A percentile compares a stretch with the other conserved stretches of the same genome.
phyloP scores from a whole-genome alignment of 2,888 invertebrate genomes.

The Strigamia maritima region DNA sequence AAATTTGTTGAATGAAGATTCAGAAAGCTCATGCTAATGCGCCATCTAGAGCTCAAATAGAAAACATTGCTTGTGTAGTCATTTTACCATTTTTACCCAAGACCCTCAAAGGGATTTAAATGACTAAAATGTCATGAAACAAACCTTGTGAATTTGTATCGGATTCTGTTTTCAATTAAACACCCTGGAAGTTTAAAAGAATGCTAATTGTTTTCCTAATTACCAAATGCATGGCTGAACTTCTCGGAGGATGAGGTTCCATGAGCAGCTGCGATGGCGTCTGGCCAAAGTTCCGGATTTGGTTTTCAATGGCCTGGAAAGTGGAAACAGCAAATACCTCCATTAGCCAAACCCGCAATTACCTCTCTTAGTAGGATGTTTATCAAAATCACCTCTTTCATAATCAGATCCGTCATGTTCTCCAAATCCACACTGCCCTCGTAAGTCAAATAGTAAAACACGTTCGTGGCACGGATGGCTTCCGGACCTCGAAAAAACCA shows the following conservation, averaged over 20 bases:
- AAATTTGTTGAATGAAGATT: too few relatives aligned
- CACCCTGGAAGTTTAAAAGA: neutral
- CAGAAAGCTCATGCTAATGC: too few relatives aligned
- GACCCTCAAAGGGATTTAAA: too few relatives aligned
- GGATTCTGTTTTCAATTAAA: too few relatives aligned
- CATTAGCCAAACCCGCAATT: neutral
- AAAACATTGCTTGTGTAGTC: too few relatives aligned
- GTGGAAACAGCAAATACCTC: slow-evolving; percentile 46
- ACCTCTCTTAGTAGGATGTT: too few relatives aligned
- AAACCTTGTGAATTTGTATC: too few relatives aligned
- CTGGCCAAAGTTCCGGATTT: slow-evolving; percentile 97
- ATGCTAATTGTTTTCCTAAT: slow-evolving; percentile 37
- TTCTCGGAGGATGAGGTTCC: slow-evolving; percentile 97
- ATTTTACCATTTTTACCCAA: too few relatives aligned
- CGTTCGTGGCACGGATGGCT: slow-evolving; percentile 94
- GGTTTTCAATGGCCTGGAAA: slow-evolving; percentile 76
- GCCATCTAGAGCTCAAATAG: too few relatives aligned
- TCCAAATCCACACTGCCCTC: slow-evolving; percentile 95
- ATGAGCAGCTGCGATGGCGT: slow-evolving; percentile 95
- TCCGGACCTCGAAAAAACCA: slow-evolving; percentile 76
- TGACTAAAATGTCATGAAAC: too few relatives aligned
- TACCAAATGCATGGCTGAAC: slow-evolving; percentile 89
- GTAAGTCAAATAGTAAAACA: slow-evolving; percentile 98
- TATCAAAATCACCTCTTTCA: slow-evolving; percentile 66
- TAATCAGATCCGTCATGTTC: slow-evolving; percentile 80